Evolutionary conservation across 2,888 invertebrate genomes (phyloP).

Genomic region (Cheilosia soror): DNA sequence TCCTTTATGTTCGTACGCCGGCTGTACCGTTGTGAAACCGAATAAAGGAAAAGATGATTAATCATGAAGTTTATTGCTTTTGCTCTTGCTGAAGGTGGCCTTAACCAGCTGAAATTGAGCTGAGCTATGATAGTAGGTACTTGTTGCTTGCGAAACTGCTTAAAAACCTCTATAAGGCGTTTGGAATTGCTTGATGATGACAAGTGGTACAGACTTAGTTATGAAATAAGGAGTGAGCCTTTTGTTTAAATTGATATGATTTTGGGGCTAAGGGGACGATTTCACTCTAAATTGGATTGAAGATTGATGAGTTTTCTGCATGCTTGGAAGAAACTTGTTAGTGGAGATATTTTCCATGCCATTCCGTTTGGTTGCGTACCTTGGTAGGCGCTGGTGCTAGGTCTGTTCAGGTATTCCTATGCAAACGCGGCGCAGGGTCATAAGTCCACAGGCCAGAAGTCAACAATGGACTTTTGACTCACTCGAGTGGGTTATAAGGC

Average conservation of each 20-base stretch:
- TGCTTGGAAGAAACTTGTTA: too few species aligned
- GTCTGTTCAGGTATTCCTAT: too few species aligned
- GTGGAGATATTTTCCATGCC: too few species aligned
- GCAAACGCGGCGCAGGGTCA: too few species aligned
- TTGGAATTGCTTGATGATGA: conserved; percentile 31
- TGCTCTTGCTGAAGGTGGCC: conserved; percentile 24
- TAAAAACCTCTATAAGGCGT: neutral
- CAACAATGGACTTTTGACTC: too few species aligned
- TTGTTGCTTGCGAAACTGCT: conserved; percentile 37
- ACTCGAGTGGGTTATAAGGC: too few species aligned
- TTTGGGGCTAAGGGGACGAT: neutral
- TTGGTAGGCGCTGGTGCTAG: too few species aligned
- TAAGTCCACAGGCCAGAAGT: too few species aligned
- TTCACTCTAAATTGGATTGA: too few species aligned
- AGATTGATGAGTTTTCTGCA: too few species aligned
- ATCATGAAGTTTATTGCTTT: conserved; percentile 74
- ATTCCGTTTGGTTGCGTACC: too few species aligned
- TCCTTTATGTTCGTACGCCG: conserved; percentile 20
- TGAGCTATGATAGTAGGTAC: conserved; percentile 50
- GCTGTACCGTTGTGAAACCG: conserved; percentile 8
- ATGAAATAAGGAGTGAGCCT: neutral
- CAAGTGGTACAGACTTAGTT: conserved; percentile 11
- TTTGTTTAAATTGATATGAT: neutral
- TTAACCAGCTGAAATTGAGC: conserved; percentile 49
- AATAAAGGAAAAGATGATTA: conserved; percentile 65